Base-by-base conservation (phyloP, 2,113 vertebrate species). In the Muscicapa adusta region DNA sequence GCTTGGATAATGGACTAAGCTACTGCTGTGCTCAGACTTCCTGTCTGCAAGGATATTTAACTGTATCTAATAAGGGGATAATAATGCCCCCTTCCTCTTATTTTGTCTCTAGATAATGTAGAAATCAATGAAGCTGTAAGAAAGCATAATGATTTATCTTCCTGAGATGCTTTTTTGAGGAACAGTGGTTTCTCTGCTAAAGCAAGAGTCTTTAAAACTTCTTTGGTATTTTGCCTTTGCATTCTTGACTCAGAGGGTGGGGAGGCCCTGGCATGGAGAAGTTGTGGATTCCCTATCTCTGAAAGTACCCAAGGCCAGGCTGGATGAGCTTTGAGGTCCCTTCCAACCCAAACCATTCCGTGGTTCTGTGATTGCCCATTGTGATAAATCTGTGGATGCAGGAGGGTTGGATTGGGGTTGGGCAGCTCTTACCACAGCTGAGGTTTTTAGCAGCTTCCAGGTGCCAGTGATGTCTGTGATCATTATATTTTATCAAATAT, bases 121-220 rank as follows among this genome's bases (percentile, higher is more conserved):
- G 73, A 86, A 95, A 95, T 96, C 94, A 91, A 91, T 93, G 90
- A 33, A 93, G 78, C 67, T 77, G 11, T 76, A 89, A 83, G 89
- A 80, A 91, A 51, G 36, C 48, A 11, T 36, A 28, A 83, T 67
- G 75, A 88, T 85, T 80, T 90, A 24, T 86, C 79, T 85, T 80
- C 56, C 71, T 62, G 12, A 76, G 74, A 58, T 60, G 47, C 31
- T 71, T 85, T 82, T 76, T 77, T 88, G 82, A 93, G 78, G 40
- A 89, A 23, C 20, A 40, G n/a, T 48, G 33, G 6, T 51, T 86
- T 73, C 71, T 78, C 67, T 66, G n/a, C 43, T 42, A 29, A 38
- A 82, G 38, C 62, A 81, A 66, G 47, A 67, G 50, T 4, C 57
- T 79, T 79, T 36, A 45, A 57, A 93, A 71, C 43, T 81, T 63